Evolutionary conservation across 37 sponge, comb jelly and placozoan genomes (phyloP).

Genomic region (Ephydatia muelleri): DNA sequence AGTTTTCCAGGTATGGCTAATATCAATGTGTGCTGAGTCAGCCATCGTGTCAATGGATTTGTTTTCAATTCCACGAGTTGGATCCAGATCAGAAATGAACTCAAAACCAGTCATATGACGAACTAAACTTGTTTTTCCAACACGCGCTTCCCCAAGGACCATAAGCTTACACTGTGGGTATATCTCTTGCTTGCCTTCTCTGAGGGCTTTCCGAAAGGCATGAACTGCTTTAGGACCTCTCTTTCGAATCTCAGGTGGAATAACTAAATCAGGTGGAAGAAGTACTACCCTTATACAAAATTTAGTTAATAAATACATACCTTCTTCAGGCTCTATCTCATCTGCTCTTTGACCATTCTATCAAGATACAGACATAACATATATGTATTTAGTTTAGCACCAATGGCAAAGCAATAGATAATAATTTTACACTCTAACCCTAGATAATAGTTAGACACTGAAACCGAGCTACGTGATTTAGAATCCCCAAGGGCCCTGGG

Average conservation of each 20-base stretch:
- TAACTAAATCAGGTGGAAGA: conserved; percentile 3
- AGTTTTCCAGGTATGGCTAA: not conserved
- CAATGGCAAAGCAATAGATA: too few species aligned
- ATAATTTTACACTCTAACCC: too few species aligned
- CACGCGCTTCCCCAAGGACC: conserved; percentile 56
- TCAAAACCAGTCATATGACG: conserved; percentile 20
- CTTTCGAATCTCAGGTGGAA: conserved; percentile 46
- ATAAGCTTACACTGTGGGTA: conserved; percentile 45
- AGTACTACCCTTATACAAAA: not conserved
- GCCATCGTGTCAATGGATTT: conserved; percentile 28
- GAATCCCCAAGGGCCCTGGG: too few species aligned
- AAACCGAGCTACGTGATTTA: too few species aligned
- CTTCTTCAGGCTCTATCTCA: conserved; percentile 3
- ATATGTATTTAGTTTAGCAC: too few species aligned
- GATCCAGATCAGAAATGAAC: conserved; percentile 16
- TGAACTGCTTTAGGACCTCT: conserved; percentile 26
- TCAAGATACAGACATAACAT: too few species aligned
- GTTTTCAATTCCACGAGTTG: conserved; percentile 58
- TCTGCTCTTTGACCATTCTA: not conserved
- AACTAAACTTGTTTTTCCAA: conserved; percentile 59
- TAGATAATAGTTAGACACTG: too few species aligned
- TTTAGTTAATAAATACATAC: not conserved
- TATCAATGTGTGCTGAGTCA: not conserved
- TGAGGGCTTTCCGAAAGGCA: conserved; percentile 14
- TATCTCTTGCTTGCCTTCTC: conserved; percentile 44